A percentile compares a stretch with the other conserved stretches of the same genome.
Evolutionary conservation across 2,888 invertebrate species (phyloP).

Genomic region (Eretmocerus hayati): DNA sequence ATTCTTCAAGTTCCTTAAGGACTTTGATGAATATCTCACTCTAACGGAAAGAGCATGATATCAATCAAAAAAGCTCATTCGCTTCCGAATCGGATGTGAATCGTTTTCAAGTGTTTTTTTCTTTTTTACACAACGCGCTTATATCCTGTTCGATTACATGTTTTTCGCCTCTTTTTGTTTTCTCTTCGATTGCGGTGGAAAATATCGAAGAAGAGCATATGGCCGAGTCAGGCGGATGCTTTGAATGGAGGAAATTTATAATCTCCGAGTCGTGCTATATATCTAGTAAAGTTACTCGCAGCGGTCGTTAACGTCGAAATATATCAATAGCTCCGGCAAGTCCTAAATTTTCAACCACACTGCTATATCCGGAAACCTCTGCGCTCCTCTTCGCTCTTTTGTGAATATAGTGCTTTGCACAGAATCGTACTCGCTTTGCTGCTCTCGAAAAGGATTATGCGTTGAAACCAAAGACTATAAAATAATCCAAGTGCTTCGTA

Average conservation of each 20-base stretch:
- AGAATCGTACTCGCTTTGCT: constrained; percentile 4
- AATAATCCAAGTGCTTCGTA: too few species aligned
- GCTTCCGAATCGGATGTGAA: too few species aligned
- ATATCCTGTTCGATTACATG: too few species aligned
- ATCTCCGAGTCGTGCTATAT: constrained; percentile 32
- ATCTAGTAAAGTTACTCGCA: constrained; percentile 36
- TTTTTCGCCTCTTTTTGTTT: background rate
- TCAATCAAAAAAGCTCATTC: too few species aligned
- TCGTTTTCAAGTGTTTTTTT: too few species aligned
- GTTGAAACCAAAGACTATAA: too few species aligned
- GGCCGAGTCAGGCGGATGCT: constrained; percentile 26
- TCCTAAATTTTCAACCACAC: constrained; percentile 28
- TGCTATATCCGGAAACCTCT: background rate
- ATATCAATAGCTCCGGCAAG: constrained; percentile 36
- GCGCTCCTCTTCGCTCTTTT: background rate
- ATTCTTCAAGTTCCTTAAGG: too few species aligned
- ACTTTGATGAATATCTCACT: too few species aligned
- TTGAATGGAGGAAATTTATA: constrained; percentile 35
- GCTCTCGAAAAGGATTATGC: too few species aligned
- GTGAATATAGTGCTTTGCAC: constrained; percentile 10
- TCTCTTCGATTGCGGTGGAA: background rate
- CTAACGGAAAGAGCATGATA: too few species aligned
- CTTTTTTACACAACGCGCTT: too few species aligned
- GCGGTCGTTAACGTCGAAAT: constrained; percentile 43
- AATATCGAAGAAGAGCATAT: constrained; percentile 16